Percentiles rank a stretch among this genome's conserved stretches.
phyloP scores from a whole-genome alignment of 2,113 vertebrate genomes.

The Cynopterus brachyotis region DNA sequence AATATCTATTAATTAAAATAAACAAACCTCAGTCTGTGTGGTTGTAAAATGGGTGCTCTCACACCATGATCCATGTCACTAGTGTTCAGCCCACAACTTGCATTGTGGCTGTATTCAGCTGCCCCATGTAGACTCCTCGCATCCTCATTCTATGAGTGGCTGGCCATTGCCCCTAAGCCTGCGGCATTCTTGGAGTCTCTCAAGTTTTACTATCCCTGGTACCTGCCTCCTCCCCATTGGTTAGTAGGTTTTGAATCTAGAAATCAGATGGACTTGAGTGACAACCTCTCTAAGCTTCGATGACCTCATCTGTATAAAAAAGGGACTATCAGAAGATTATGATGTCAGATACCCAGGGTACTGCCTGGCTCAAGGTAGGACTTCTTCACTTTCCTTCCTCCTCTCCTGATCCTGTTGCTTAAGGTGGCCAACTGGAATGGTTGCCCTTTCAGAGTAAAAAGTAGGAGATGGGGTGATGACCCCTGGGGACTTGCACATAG shows the following conservation, averaged over 20 bases:
- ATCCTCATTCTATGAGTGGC: not conserved
- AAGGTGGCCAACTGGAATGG: not conserved
- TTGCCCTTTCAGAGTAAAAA: not conserved
- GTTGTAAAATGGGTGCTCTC: not conserved
- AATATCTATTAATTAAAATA: not conserved
- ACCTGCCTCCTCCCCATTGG: not conserved
- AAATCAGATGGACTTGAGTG: not conserved
- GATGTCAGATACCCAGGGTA: not conserved
- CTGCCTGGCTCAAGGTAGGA: not conserved
- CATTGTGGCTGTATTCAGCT: not conserved
- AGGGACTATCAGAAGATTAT: not conserved
- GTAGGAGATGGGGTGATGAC: not conserved
- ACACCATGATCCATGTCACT: too few species aligned
- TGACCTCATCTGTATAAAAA: not conserved
- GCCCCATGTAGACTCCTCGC: accelerated
- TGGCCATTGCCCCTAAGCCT: not conserved
- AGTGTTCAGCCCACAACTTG: not conserved
- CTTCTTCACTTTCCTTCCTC: not conserved
- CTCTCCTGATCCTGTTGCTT: not conserved
- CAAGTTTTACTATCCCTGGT: not conserved
- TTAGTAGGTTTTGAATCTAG: not conserved
- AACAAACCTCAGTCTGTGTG: not conserved
- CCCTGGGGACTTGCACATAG: not conserved
- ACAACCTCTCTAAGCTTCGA: not conserved
- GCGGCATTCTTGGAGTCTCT: not conserved